Conservation (phyloP, 2,797 vertebrate species). For the Tinamus major region DNA sequence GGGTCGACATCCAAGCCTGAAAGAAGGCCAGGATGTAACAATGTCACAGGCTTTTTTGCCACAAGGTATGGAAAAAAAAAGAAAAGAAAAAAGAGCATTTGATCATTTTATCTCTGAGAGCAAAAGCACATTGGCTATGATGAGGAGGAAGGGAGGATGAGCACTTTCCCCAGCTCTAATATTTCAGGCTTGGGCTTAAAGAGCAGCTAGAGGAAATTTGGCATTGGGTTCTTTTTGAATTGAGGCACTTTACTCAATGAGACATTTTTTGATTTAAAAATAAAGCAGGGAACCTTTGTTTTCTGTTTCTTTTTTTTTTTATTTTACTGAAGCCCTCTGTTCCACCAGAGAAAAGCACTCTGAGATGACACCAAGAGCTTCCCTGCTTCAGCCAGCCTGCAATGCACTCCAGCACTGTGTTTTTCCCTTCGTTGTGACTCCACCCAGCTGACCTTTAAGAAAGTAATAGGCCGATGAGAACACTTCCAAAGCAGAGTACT, state of each 20-base stretch:
- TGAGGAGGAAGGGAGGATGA: background rate
- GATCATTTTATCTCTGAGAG: background rate
- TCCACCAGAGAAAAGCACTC: background rate
- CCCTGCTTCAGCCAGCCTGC: background rate
- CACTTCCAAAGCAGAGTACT: background rate
- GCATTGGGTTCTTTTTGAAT: background rate
- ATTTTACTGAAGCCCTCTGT: background rate
- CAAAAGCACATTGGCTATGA: rapidly evolving
- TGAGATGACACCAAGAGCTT: background rate
- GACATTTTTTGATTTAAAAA: background rate
- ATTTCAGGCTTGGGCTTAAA: background rate
- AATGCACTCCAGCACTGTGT: background rate
- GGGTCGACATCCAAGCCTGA: background rate
- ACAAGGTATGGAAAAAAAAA: no score
- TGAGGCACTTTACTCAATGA: background rate
- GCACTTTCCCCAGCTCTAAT: background rate
- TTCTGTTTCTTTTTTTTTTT: background rate
- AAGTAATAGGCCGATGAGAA: background rate
- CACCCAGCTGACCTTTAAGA: slow-evolving; percentile 37
- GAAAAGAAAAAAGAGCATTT: background rate
- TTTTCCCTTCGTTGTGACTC: background rate
- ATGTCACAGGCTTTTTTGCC: no score
- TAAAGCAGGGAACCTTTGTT: background rate
- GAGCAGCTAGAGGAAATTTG: background rate
- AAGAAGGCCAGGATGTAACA: background rate